Base-by-base conservation (phyloP, 1,140 invertebrate species). In the Euschistus heros region DNA sequence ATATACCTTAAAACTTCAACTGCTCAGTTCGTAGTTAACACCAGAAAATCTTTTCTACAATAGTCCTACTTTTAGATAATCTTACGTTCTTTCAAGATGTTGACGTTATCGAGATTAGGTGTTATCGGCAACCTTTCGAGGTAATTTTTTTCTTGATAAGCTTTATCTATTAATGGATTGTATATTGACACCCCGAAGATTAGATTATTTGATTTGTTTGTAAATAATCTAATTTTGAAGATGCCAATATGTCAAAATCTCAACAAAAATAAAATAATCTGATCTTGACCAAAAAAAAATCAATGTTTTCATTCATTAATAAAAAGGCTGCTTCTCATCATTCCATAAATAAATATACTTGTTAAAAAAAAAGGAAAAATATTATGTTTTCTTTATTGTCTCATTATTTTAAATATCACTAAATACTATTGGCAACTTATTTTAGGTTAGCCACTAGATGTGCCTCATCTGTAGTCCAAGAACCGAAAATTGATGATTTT, bases 401-500 rank as follows among this genome's bases (percentile, higher is more conserved):
- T 4, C 5, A 57, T 4, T 57, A 57, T 27, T 57, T 26, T 17
- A 8, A 20, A 61, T 61, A 42, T 37, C 33, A n/a, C 7, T 61
- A 27, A 27, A 61, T 18, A 2, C 17, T 42, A 33, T 61, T 61
- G 30, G 18, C 59, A 59, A 42, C 42, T 14, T 42, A 22, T 33
- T 61, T 37, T 55, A 66, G 65, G 44, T 57, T 62, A 17, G 17
- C 65, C 20, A 24, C 46, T n/a, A 50, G 67, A 60, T 30, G 47
- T 13, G 68, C 62, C 57, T 67, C 63, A 10, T 67, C 69, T 50
- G 75, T 89, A 13, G 80, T 89, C 22, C 80, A 81, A 22, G 74
- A 82, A 27, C 74, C 79, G 10, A 80, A 82, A 62, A 73, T 89
- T 3, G 75, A 83, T 33, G 87, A 92, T 67, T 88, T 90, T 69